Percentiles rank a stretch among this genome's conserved stretches.
phyloP scores from a whole-genome alignment of 1,140 invertebrate genomes.

The Parapsyche elsis region DNA sequence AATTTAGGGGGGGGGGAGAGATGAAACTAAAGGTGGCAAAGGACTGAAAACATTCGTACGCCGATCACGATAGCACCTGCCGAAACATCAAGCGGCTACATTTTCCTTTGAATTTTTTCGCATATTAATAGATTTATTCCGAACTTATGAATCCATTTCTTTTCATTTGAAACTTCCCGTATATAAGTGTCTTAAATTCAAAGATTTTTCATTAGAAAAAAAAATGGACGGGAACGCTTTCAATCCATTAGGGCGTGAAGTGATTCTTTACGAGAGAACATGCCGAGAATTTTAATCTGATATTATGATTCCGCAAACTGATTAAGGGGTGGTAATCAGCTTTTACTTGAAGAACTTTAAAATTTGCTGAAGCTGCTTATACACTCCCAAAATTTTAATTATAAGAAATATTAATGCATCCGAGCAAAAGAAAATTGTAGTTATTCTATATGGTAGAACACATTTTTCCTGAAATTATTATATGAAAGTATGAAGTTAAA shows the following conservation, averaged over 20 bases:
- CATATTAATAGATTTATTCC: neutral
- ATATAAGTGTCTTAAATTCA: neutral
- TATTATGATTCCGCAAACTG: conserved; percentile 25
- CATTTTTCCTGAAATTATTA: too few relatives aligned
- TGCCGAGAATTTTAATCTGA: conserved; percentile 26
- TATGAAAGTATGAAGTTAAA: too few relatives aligned
- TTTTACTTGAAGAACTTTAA: conserved; percentile 5
- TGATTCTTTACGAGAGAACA: conserved; percentile 19
- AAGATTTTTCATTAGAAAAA: neutral
- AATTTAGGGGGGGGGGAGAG: neutral
- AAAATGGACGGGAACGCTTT: conserved; percentile 14
- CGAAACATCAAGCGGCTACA: conserved; percentile 8
- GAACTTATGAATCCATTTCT: neutral
- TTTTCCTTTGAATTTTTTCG: conserved; percentile 9
- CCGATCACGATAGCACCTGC: conserved; percentile 34
- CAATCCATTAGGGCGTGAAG: conserved; percentile 35
- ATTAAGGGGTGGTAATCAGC: conserved; percentile 22
- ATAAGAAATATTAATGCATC: too few relatives aligned
- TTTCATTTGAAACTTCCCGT: too few relatives aligned
- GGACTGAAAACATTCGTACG: conserved; percentile 32
- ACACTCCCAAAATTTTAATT: too few relatives aligned
- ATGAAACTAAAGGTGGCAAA: neutral
- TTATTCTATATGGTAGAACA: too few relatives aligned
- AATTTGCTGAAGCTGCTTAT: neutral
- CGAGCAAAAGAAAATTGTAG: too few relatives aligned